Percentiles rank a stretch among this genome's conserved stretches.
Conservation (phyloP, 64 coral and sea anemone genomes). For the Pachyseris speciosa region DNA sequence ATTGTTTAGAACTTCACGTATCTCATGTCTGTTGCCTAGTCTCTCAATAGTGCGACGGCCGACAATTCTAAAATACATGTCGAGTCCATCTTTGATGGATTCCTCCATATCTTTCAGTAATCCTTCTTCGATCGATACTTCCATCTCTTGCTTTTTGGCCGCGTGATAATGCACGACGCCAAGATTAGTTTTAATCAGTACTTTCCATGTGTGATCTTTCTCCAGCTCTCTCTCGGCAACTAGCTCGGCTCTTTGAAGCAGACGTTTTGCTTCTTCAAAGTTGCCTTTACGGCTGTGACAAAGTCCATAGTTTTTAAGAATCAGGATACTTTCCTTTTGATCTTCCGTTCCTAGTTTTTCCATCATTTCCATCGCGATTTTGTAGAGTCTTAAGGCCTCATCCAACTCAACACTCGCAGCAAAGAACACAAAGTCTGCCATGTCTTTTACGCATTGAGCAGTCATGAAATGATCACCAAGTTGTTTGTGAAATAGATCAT, state of each 20-base stretch:
- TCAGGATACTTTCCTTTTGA: conserved; percentile 14
- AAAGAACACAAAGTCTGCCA: conserved; percentile 26
- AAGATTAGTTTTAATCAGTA: neutral
- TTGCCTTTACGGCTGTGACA: neutral
- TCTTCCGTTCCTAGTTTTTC: neutral
- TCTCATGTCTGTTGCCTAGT: neutral
- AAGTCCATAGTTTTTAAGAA: conserved; percentile 9
- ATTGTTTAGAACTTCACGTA: neutral
- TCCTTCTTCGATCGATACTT: neutral
- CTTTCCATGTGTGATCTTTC: conserved; percentile 25
- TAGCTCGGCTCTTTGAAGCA: neutral
- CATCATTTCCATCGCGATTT: conserved; percentile 9
- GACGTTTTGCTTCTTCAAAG: conserved; percentile 4
- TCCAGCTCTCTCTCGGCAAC: conserved; percentile 15
- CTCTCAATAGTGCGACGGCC: neutral
- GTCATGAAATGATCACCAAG: conserved; percentile 41
- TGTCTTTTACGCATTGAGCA: conserved; percentile 1
- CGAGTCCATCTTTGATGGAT: neutral
- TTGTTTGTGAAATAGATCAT: neutral
- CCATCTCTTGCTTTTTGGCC: neutral
- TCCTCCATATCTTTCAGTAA: neutral
- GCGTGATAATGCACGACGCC: neutral
- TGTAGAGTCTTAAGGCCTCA: neutral
- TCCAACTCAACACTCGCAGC: neutral
- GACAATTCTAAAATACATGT: neutral